Evolutionary conservation across 2,113 vertebrate genomes (phyloP).

Genomic region (Furnarius figulus): DNA sequence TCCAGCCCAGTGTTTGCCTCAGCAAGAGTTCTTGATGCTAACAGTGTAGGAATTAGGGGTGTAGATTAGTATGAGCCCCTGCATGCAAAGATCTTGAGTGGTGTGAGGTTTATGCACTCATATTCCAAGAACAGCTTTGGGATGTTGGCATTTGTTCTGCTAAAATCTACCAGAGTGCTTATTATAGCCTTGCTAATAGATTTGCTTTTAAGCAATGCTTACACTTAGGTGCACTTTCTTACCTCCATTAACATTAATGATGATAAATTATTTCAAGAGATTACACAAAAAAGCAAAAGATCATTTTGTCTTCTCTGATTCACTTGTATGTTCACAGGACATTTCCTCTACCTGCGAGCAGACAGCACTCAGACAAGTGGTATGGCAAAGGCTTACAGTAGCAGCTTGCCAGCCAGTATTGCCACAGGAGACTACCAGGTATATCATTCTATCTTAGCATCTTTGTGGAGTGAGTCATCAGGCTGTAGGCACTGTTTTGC

Average conservation of each 20-base stretch:
- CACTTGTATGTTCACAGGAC: slow-evolving; percentile 69
- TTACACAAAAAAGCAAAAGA: background rate
- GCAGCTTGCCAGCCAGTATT: slow-evolving; percentile 72
- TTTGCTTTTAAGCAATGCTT: background rate
- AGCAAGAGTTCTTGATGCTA: background rate
- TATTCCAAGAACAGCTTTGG: background rate
- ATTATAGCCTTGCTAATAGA: background rate
- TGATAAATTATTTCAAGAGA: background rate
- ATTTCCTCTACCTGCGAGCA: slow-evolving; percentile 83
- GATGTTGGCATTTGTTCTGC: background rate
- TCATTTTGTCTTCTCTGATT: background rate
- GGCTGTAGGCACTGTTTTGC: background rate
- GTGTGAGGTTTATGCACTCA: background rate
- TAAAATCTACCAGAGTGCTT: background rate
- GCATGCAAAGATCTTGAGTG: background rate
- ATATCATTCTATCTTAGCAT: background rate
- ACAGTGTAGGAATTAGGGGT: background rate
- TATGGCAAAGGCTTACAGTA: slow-evolving; percentile 73
- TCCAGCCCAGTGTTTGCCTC: background rate
- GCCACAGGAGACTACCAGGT: slow-evolving; percentile 80
- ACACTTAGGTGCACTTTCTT: background rate
- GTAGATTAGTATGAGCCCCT: background rate
- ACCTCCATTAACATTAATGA: background rate
- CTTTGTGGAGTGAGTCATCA: background rate
- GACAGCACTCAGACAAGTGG: slow-evolving; percentile 47